Conservation (phyloP, 2,113 vertebrate genomes). For the Oryzias javanicus region DNA sequence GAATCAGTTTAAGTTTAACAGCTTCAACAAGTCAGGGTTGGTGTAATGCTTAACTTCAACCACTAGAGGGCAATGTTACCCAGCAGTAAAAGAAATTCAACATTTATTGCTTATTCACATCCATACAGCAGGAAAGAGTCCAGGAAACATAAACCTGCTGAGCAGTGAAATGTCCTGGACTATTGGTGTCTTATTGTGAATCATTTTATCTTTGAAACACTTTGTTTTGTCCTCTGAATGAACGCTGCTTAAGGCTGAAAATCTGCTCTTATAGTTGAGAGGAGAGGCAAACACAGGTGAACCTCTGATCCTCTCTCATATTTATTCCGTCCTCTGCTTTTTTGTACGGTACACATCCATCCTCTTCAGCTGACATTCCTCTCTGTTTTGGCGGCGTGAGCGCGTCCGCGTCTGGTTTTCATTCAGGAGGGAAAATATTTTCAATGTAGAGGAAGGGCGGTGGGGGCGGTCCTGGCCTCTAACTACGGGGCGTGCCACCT, state of each 20-base stretch:
- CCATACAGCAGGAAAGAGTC: conserved; percentile 14
- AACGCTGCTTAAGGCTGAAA: conserved; percentile 26
- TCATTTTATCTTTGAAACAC: conserved; percentile 35
- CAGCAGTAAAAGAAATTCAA: conserved; percentile 14
- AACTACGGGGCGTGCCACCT: conserved; percentile 66
- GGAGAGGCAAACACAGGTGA: conserved; percentile 23
- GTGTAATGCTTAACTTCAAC: conserved; percentile 20
- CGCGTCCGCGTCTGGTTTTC: conserved; percentile 63
- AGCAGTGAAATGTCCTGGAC: conserved; percentile 33
- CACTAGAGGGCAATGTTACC: conserved; percentile 72
- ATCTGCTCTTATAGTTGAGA: conserved; percentile 26
- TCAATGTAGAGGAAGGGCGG: conserved; percentile 39
- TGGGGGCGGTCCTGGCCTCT: conserved; percentile 36
- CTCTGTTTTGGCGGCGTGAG: conserved; percentile 47
- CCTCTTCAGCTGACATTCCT: conserved; percentile 35
- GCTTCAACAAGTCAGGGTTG: not conserved
- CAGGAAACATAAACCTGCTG: conserved; percentile 38
- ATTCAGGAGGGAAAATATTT: conserved; percentile 65
- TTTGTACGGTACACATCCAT: conserved; percentile 7
- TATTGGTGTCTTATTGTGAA: conserved; percentile 41
- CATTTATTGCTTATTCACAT: conserved; percentile 37
- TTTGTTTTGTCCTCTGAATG: conserved; percentile 13
- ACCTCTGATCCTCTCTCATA: too few species aligned
- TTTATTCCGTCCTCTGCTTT: not conserved
- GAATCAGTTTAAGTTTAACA: not conserved